Percentiles rank a stretch among this genome's conserved stretches.
phyloP scores from a whole-genome alignment of 2,888 invertebrate species.

The Herminia tarsipennalis region DNA sequence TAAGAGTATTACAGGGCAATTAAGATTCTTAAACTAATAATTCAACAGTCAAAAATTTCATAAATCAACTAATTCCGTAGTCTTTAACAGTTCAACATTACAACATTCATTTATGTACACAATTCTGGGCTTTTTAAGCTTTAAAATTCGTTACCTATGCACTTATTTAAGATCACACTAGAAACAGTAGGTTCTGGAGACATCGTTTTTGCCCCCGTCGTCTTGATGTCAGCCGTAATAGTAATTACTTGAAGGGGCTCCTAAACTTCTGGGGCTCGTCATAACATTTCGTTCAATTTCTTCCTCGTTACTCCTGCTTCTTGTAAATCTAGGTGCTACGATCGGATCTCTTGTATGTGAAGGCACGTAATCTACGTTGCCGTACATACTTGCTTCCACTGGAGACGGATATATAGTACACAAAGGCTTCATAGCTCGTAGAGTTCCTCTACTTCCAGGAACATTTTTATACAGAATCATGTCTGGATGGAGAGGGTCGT shows the following conservation, averaged over 20 bases:
- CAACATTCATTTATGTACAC: constrained; percentile 29
- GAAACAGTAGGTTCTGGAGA: constrained; percentile 67
- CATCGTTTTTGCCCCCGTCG: constrained; percentile 46
- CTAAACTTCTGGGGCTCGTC: constrained; percentile 77
- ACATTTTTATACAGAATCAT: constrained; percentile 78
- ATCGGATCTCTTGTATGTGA: constrained; percentile 55
- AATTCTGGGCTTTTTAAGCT: constrained; percentile 38
- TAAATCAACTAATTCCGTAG: constrained; percentile 22
- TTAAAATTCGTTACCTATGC: constrained; percentile 18
- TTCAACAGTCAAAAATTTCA: constrained; percentile 26
- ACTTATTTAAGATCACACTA: constrained; percentile 39
- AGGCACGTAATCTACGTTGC: constrained; percentile 70
- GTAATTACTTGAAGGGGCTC: constrained; percentile 71
- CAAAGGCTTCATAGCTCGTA: constrained; percentile 77
- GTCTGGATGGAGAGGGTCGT: constrained; percentile 78
- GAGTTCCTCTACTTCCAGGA: constrained; percentile 66
- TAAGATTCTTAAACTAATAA: constrained; percentile 31
- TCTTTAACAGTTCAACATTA: constrained; percentile 24
- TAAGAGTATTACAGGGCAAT: constrained; percentile 32
- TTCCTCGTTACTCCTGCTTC: constrained; percentile 61
- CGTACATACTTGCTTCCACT: constrained; percentile 74
- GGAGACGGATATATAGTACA: constrained; percentile 77
- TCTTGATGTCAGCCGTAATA: constrained; percentile 74
- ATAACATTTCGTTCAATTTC: constrained; percentile 60
- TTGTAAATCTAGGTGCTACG: constrained; percentile 55